Evolutionary conservation across 2,113 vertebrate species (phyloP).

Genomic region (Zeus faber): DNA sequence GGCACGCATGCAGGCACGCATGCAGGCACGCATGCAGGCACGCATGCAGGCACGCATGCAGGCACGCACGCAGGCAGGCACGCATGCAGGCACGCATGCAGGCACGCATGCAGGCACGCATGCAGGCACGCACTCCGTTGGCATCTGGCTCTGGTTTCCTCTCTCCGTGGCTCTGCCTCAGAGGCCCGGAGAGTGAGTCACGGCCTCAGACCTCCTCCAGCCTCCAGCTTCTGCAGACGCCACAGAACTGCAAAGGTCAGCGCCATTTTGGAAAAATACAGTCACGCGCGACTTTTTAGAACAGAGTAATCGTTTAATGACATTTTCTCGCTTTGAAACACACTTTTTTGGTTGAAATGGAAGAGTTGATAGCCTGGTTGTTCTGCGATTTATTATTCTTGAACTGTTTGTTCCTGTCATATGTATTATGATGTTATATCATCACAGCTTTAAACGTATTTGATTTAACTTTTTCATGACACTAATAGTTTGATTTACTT

Average conservation of each 20-base stretch:
- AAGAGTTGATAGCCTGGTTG: too few species aligned
- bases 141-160: slow-evolving; percentile 81
- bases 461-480: too few species aligned
- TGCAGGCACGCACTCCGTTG: slow-evolving; percentile 47
- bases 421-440: too few species aligned
- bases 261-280: slow-evolving; percentile 30
- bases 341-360: too few species aligned
- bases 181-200: slow-evolving; percentile 73
- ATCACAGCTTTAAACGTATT: too few species aligned
- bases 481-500: too few species aligned
- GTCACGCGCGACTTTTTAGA: too few species aligned
- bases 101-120: neutral
- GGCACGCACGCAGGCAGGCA: neutral
- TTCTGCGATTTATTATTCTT: too few species aligned
- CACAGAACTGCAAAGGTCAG: slow-evolving; percentile 49
- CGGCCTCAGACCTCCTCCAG: slow-evolving; percentile 61
- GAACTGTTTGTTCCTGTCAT: too few species aligned
- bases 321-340: neutral
- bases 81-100: neutral
- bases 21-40: neutral
- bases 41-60: neutral
- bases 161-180: slow-evolving; percentile 62
- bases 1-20: too few species aligned
- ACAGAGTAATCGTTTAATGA: too few species aligned
- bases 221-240: slow-evolving; percentile 51